phyloP scores from a whole-genome alignment of 1,140 invertebrate genomes.

The Drosophila equinoxialis region DNA sequence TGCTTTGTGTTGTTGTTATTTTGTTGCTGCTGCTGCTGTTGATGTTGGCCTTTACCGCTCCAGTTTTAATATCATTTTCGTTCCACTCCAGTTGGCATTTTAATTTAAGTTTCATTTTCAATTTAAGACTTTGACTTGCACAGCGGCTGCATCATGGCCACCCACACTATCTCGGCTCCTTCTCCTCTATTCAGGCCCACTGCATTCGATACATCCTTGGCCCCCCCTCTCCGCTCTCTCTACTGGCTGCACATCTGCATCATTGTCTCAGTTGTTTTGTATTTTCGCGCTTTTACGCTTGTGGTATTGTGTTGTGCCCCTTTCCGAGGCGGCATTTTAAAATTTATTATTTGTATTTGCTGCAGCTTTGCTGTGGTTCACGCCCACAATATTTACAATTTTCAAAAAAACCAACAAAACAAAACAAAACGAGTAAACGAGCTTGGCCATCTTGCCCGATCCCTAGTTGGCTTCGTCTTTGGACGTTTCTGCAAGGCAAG shows the following conservation, averaged over 20 bases:
- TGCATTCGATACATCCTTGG: too few species aligned
- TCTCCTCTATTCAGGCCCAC: neutral
- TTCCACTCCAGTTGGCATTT: slow-evolving; percentile 80
- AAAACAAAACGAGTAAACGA: neutral
- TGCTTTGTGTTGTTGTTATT: slow-evolving; percentile 31
- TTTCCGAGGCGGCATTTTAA: slow-evolving; percentile 70
- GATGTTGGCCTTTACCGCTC: slow-evolving; percentile 44
- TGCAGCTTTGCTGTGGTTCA: slow-evolving; percentile 53
- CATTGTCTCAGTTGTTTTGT: slow-evolving; percentile 64
- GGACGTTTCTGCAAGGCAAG: slow-evolving; percentile 20
- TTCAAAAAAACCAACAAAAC: neutral
- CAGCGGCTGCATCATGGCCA: slow-evolving; percentile 56
- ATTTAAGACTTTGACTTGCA: slow-evolving; percentile 80
- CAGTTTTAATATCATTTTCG: slow-evolving; percentile 80
- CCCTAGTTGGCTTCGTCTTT: neutral
- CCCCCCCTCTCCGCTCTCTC: too few species aligned
- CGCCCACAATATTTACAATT: slow-evolving; percentile 34
- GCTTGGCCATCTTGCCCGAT: neutral
- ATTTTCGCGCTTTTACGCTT: slow-evolving; percentile 77
- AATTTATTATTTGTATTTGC: slow-evolving; percentile 76
- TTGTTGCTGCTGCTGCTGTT: slow-evolving; percentile 26
- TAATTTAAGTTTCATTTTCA: slow-evolving; percentile 82
- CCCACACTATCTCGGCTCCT: neutral
- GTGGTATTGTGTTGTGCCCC: slow-evolving; percentile 51
- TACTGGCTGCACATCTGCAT: slow-evolving; percentile 11